Percentiles rank a stretch among this genome's conserved stretches.
phyloP scores from a whole-genome alignment of 2,113 vertebrate species.

The Saimiri boliviensis region DNA sequence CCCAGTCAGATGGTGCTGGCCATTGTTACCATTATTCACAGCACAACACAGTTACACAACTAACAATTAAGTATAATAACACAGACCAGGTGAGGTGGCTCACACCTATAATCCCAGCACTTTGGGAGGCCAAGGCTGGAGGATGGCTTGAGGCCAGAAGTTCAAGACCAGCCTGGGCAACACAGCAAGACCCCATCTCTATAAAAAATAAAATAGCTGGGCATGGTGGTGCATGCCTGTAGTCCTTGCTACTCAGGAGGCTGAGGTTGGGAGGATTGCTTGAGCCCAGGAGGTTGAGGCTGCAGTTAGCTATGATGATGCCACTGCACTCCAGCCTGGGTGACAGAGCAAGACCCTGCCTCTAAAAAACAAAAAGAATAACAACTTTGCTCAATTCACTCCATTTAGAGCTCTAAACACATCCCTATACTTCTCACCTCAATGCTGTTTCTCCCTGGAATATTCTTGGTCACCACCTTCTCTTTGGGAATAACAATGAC shows the following conservation, averaged over 20 bases:
- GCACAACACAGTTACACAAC: fast-evolving
- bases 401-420: background rate
- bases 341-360: background rate
- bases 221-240: background rate
- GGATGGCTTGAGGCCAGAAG: background rate
- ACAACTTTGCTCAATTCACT: background rate
- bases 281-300: background rate
- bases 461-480: background rate
- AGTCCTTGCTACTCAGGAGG: background rate
- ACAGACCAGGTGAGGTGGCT: background rate
- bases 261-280: background rate
- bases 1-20: fast-evolving
- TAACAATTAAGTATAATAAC: background rate
- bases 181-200: background rate
- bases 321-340: background rate
- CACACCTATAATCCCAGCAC: background rate
- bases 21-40: fast-evolving
- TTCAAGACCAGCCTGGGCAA: background rate
- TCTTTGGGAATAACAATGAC: background rate
- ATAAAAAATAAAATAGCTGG: background rate
- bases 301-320: background rate
- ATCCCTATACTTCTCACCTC: background rate
- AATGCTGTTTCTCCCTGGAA: background rate
- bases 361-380: background rate
- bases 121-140: background rate